Conservation (phyloP, 2,888 invertebrate genomes). For the Apantesis nais region DNA sequence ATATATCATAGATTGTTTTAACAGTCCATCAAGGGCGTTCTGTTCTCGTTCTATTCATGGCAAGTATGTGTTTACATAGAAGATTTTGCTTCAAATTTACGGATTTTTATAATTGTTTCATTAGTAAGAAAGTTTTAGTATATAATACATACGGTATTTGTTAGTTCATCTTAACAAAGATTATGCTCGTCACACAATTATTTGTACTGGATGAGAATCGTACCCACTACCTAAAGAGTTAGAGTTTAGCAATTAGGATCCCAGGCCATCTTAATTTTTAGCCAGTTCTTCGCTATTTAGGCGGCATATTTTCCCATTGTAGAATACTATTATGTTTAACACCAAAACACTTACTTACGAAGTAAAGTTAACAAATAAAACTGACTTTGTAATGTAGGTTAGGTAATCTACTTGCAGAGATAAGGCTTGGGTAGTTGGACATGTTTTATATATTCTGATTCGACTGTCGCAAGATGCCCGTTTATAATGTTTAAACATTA, state of each 20-base stretch:
- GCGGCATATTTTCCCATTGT: background rate
- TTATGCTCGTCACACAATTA: too few relatives aligned
- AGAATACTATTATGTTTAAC: background rate
- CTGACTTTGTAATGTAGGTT: slow-evolving; percentile 19
- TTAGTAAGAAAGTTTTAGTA: too few relatives aligned
- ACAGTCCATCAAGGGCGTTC: too few relatives aligned
- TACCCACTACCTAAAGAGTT: too few relatives aligned
- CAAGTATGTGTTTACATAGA: too few relatives aligned
- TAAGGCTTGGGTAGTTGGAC: slow-evolving; percentile 5
- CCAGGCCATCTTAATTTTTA: background rate
- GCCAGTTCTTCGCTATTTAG: background rate
- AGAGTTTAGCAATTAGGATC: background rate
- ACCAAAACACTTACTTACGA: background rate
- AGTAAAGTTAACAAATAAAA: slow-evolving; percentile 6
- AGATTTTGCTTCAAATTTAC: too few relatives aligned
- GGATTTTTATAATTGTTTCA: too few relatives aligned
- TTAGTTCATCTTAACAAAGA: too few relatives aligned
- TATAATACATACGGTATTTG: too few relatives aligned
- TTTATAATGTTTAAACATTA: background rate
- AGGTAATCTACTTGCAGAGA: slow-evolving; percentile 12
- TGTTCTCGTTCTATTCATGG: too few relatives aligned
- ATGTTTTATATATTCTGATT: background rate
- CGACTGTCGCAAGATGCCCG: background rate
- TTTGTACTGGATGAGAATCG: too few relatives aligned
- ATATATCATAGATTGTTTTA: slow-evolving; percentile 10